Percentiles rank a stretch among this genome's conserved stretches.
Conservation (phyloP, 2,888 invertebrate species). For the Tholera decimalis region DNA sequence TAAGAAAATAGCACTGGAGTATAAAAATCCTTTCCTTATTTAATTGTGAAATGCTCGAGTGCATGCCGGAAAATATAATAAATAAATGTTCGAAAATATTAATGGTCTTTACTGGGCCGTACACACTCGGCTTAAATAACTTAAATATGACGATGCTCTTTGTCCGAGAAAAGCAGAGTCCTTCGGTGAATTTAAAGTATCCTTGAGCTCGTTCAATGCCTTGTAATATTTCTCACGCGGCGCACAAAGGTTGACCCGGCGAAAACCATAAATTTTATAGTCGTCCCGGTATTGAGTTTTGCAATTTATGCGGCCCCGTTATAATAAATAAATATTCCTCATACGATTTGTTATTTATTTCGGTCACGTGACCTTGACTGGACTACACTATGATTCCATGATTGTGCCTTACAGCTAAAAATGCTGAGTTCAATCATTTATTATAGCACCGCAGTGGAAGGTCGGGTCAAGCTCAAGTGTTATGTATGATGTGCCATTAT, state of each 20-base stretch:
- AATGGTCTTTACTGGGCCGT: constrained; percentile 54
- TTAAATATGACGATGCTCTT: constrained; percentile 69
- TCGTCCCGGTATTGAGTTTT: constrained; percentile 83
- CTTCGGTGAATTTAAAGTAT: constrained; percentile 83
- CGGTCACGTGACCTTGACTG: constrained; percentile 73
- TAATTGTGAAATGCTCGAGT: constrained; percentile 26
- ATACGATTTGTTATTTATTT: constrained; percentile 65
- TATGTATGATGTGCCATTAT: constrained; percentile 34
- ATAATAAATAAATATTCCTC: constrained; percentile 69
- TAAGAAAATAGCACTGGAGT: constrained; percentile 29
- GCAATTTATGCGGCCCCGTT: constrained; percentile 78
- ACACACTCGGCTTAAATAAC: constrained; percentile 64
- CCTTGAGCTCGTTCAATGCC: constrained; percentile 75
- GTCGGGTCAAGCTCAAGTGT: constrained; percentile 62
- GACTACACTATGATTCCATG: constrained; percentile 62
- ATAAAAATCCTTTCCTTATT: constrained; percentile 49
- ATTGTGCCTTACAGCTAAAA: constrained; percentile 64
- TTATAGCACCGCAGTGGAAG: constrained; percentile 66
- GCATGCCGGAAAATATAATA: constrained; percentile 59
- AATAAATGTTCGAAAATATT: constrained; percentile 67
- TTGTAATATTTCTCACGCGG: constrained; percentile 80
- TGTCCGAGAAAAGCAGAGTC: constrained; percentile 73
- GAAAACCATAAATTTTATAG: constrained; percentile 84
- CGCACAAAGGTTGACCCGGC: constrained; percentile 79
- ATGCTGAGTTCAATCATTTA: constrained; percentile 66